phyloP scores from a whole-genome alignment of 1,140 invertebrate species.

The Neodiprion lecontei region DNA sequence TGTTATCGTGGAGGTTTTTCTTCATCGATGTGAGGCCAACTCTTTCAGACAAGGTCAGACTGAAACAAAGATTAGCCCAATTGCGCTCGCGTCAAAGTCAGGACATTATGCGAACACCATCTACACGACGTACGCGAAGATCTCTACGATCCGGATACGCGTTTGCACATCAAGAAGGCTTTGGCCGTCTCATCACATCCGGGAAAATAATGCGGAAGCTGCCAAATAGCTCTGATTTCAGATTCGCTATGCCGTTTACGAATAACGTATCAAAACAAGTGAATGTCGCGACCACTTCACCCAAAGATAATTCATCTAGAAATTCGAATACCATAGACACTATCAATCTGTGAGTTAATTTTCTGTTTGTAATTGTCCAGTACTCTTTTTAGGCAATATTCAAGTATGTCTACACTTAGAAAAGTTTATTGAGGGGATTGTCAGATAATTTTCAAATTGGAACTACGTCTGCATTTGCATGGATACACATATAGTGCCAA shows the following conservation, averaged over 20 bases:
- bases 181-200: slow-evolving; percentile 96
- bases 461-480: too few relatives aligned
- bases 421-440: not conserved
- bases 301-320: slow-evolving; percentile 56
- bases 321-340: slow-evolving; percentile 71
- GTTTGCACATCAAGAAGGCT: slow-evolving; percentile 97
- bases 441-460: too few relatives aligned
- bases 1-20: slow-evolving; percentile 94
- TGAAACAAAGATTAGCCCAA: slow-evolving; percentile 79
- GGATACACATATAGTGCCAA: too few relatives aligned
- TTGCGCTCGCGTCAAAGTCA: slow-evolving; percentile 74
- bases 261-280: slow-evolving; percentile 57
- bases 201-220: slow-evolving; percentile 95
- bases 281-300: slow-evolving; percentile 55
- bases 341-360: slow-evolving; percentile 64
- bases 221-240: slow-evolving; percentile 67
- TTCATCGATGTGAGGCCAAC: slow-evolving; percentile 88
- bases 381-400: not conserved
- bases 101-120: slow-evolving; percentile 82
- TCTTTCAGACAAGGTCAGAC: slow-evolving; percentile 87
- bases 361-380: not conserved
- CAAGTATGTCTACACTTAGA: not conserved
- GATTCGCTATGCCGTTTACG: slow-evolving; percentile 58
- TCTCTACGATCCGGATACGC: slow-evolving; percentile 97
- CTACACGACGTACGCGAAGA: slow-evolving; percentile 82